Base-by-base conservation (phyloP, 2,113 vertebrate species). In the Desmodus rotundus region DNA sequence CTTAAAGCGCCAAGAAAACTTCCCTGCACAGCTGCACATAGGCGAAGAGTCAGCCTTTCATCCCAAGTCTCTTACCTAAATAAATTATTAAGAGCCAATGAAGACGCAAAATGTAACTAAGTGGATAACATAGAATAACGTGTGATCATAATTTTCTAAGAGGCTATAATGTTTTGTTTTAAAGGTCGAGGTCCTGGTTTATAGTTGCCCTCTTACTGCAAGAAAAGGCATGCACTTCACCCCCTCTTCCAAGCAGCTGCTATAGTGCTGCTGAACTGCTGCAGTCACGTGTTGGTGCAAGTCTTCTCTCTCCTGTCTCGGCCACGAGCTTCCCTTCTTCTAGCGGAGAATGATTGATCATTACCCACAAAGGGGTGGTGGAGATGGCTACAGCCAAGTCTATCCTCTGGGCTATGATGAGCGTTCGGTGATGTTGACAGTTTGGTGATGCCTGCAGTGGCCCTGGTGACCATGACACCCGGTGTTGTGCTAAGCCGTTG, bases 31-130 rank as follows among this genome's bases (percentile, higher is more conserved):
- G 26, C 7, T 87, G 28, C 81, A 87, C 82, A 65, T 78, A 84
- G 61, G 50, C 13, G 61, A 93, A 96, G 87, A 74, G 81, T 68
- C 24, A 76, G 73, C 26, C 83, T 94, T 98, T 91, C 61, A 84
- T 67, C 72, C 26, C 41, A 87, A 95, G 92, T 94, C 54, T 95
- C 91, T 96, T 81, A 93, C 31, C 92, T 88, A 88, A 97, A 98
- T 97, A 95, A 98, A 97, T 96, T 96, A 92, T 93, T 96, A 67
- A 97, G 96, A 97, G 33, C 58, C 95, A 74, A 94, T 19, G 19
- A 94, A 93, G 81, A 98, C 84, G 61, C 73, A 91, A 97, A 97
- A 93, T 91, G 31, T 67, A 96, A 91, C n/a, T 58, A 89, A 94
- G 93, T 68, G 95, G 84, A 80, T 47, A 72, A 38, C 7, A 58